Evolutionary conservation across 2,797 vertebrate species (phyloP).

Genomic region (Mus minutoides): DNA sequence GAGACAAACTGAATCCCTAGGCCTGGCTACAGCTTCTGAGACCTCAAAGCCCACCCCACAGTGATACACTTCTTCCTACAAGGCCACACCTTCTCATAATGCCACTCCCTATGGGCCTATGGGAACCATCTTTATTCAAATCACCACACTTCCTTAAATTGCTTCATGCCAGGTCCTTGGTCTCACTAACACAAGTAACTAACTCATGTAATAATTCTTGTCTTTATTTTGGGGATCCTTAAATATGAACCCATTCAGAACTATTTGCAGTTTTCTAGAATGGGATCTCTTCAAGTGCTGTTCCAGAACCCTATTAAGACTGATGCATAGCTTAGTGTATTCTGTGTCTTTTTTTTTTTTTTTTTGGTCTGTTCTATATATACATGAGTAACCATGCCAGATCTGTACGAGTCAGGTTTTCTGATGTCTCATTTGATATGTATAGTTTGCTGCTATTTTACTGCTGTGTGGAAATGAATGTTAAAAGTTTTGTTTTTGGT

Average conservation of each 20-base stretch:
- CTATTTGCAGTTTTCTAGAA: conserved; percentile 16
- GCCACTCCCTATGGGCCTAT: neutral
- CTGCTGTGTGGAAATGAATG: neutral
- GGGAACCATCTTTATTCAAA: neutral
- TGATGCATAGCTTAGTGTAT: neutral
- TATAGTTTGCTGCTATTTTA: neutral
- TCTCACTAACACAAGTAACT: neutral
- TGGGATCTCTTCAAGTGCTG: conserved; percentile 22
- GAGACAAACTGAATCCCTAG: neutral
- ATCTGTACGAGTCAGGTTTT: no score
- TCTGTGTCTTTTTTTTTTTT: neutral
- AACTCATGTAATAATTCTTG: neutral
- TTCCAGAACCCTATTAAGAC: neutral
- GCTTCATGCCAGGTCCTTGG: neutral
- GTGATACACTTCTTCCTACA: neutral
- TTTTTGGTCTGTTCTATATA: neutral
- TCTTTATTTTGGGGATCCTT: neutral
- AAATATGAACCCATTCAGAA: conserved; percentile 23
- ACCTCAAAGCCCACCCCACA: neutral
- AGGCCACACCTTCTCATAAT: neutral
- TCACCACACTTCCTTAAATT: neutral
- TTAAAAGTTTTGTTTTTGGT: neutral
- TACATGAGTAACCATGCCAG: neutral
- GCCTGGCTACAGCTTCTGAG: neutral
- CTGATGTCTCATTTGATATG: neutral